phyloP scores from a whole-genome alignment of 2,113 vertebrate genomes.

The Chaetodon trifascialis region DNA sequence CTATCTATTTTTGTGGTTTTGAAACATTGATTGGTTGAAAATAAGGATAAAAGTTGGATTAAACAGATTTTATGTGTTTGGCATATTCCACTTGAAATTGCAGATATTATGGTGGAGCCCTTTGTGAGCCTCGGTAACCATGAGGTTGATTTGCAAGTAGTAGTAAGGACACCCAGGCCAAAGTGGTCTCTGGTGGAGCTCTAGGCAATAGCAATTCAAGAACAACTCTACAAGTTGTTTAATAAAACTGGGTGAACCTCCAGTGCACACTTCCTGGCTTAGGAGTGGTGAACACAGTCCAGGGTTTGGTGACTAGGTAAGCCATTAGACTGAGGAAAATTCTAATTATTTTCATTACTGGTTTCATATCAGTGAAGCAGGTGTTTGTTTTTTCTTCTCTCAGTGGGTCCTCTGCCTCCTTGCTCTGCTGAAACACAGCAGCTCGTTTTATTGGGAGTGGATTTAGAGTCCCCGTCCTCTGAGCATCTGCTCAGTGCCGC shows the following conservation, averaged over 20 bases:
- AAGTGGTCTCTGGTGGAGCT: conserved; percentile 49
- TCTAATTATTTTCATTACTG: conserved; percentile 58
- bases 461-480: conserved; percentile 64
- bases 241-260: conserved; percentile 28
- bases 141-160: neutral
- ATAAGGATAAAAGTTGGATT: neutral
- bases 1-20: too few species aligned
- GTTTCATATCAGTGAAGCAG: conserved; percentile 43
- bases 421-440: conserved; percentile 37
- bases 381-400: conserved; percentile 55
- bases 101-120: neutral
- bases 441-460: conserved; percentile 50
- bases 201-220: conserved; percentile 27
- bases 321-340: conserved; percentile 5
- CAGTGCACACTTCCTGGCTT: neutral
- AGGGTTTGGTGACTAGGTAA: conserved; percentile 8
- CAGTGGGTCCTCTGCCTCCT: conserved; percentile 23
- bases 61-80: neutral
- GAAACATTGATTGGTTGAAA: neutral
- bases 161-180: neutral
- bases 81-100: neutral
- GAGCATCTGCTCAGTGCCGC: conserved; percentile 65
- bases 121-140: neutral
- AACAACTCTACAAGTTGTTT: conserved; percentile 20
- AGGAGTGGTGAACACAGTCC: conserved; percentile 4